Evolutionary conservation across 2,888 invertebrate genomes (phyloP).

Genomic region (Nomada ferruginata): DNA sequence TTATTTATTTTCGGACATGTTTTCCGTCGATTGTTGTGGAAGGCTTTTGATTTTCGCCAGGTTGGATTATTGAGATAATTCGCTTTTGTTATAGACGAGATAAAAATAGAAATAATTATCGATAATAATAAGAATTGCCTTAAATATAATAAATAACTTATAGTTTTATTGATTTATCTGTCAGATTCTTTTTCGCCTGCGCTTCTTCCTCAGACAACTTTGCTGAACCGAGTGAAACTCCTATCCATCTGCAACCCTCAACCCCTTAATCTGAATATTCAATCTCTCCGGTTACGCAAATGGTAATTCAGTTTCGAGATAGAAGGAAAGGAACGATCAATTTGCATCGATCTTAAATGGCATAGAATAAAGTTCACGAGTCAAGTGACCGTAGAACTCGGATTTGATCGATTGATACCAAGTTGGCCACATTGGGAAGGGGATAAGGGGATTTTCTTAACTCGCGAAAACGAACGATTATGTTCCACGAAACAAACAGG

Average conservation of each 20-base stretch:
- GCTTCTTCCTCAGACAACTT: neutral
- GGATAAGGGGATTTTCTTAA: conserved; percentile 9
- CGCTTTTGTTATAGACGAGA: too few relatives aligned
- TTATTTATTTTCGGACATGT: too few relatives aligned
- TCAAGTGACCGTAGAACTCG: conserved; percentile 9
- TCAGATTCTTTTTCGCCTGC: neutral
- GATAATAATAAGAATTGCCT: too few relatives aligned
- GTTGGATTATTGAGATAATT: too few relatives aligned
- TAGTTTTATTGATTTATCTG: too few relatives aligned
- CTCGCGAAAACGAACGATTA: conserved; percentile 19
- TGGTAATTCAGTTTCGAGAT: conserved; percentile 15
- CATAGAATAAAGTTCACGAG: neutral
- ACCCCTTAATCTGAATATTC: conserved; percentile 31
- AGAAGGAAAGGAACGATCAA: neutral
- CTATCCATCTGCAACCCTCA: neutral
- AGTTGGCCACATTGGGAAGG: neutral
- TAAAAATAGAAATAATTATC: too few relatives aligned
- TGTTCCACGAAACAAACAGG: conserved; percentile 32
- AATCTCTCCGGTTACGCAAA: conserved; percentile 36
- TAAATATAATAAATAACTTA: too few relatives aligned
- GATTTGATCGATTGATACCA: conserved; percentile 1
- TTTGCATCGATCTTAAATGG: conserved; percentile 30
- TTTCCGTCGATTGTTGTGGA: too few relatives aligned
- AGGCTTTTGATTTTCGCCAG: too few relatives aligned
- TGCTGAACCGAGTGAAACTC: neutral